phyloP scores from a whole-genome alignment of 1,140 invertebrate species.

The Calephelis virginiensis region DNA sequence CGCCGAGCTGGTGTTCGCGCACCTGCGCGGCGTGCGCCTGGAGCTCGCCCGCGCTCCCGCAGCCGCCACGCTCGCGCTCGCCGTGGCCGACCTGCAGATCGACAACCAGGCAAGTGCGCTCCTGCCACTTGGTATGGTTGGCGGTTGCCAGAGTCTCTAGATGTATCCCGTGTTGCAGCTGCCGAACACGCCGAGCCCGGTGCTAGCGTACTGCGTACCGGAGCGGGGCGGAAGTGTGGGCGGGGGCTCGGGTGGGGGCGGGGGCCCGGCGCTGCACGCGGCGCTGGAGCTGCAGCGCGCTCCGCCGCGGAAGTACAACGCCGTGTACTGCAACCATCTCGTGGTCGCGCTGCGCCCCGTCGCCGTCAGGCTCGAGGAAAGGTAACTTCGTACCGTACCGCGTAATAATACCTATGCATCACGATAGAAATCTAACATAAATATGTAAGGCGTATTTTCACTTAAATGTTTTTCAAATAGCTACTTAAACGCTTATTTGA shows the following conservation, averaged over 20 bases:
- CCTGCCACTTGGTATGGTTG: not conserved
- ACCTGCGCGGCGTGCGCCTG: constrained; percentile 85
- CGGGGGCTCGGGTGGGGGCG: constrained; percentile 38
- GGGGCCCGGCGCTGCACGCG: constrained; percentile 82
- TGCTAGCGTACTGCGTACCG: constrained; percentile 86
- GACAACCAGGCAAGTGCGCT: constrained; percentile 86
- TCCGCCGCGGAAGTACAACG: constrained; percentile 58
- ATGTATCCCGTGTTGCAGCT: constrained; percentile 66
- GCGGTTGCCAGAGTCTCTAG: too few relatives aligned
- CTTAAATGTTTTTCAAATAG: too few relatives aligned
- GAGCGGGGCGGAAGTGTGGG: constrained; percentile 59
- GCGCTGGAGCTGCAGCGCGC: constrained; percentile 84
- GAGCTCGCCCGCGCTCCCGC: constrained; percentile 79
- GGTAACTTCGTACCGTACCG: constrained; percentile 29
- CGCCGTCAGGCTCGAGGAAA: constrained; percentile 86
- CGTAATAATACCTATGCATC: too few relatives aligned
- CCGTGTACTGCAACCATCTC: constrained; percentile 84
- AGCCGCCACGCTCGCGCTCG: constrained; percentile 81
- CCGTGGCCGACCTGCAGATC: constrained; percentile 90
- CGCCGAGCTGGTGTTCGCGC: constrained; percentile 93
- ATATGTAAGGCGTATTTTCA: too few relatives aligned
- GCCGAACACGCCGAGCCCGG: constrained; percentile 89
- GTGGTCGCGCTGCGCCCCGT: constrained; percentile 90
- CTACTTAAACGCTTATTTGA: too few relatives aligned
- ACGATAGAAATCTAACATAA: too few relatives aligned